Conservation (phyloP, 2,113 vertebrate genomes). For the Sialia sialis region DNA sequence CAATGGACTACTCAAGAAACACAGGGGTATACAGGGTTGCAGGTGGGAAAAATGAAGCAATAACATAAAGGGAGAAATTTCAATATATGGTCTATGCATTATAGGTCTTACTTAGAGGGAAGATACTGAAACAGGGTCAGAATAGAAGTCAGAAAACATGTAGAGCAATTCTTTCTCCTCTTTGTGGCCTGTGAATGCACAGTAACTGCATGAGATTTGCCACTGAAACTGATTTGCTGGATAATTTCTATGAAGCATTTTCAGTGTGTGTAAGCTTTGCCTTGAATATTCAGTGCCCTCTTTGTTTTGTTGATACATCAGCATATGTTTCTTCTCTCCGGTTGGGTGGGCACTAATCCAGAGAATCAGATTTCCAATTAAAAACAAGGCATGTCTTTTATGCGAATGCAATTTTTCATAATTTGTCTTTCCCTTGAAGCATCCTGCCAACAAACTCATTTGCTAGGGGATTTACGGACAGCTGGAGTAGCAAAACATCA, state of each 20-base stretch:
- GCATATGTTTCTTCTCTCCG: slow-evolving; percentile 36
- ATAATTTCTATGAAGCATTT: background rate
- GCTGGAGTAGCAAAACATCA: slow-evolving; percentile 16
- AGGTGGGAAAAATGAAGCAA: background rate
- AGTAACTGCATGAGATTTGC: background rate
- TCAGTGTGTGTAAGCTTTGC: background rate
- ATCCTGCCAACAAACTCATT: slow-evolving; percentile 35
- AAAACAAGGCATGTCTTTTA: slow-evolving; percentile 1
- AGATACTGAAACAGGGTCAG: background rate
- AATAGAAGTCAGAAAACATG: background rate
- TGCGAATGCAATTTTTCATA: background rate
- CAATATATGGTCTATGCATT: background rate
- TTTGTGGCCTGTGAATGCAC: background rate
- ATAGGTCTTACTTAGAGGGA: background rate
- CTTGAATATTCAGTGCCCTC: slow-evolving; percentile 33
- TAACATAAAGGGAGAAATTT: background rate
- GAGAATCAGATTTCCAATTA: slow-evolving; percentile 37
- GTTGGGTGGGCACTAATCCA: slow-evolving; percentile 39
- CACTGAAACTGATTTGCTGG: background rate
- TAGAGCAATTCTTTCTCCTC: background rate
- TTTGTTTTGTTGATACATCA: slow-evolving; percentile 39
- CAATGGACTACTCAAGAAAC: background rate
- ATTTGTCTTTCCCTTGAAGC: background rate
- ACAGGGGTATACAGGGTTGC: background rate
- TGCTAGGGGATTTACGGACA: background rate